Base-by-base conservation (phyloP, 2,113 vertebrate species). In the Lophotis ruficrista region DNA sequence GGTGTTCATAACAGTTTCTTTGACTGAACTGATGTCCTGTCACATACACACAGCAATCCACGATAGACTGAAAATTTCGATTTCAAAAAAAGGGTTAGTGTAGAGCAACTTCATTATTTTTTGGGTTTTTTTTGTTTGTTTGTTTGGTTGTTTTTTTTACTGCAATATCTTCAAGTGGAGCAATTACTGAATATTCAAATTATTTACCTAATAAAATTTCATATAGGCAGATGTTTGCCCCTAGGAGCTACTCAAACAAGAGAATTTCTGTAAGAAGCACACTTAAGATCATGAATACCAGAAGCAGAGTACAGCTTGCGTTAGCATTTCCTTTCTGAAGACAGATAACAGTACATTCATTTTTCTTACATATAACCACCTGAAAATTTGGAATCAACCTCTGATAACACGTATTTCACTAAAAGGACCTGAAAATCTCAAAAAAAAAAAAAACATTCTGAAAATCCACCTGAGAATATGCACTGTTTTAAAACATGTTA, bases 401-500 rank as follows among this genome's bases (percentile, higher is more conserved):
- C 83, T 96, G 73, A n/a, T 35, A 87, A 72, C 27, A 81, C 35
- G 33, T 73, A 93, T 95, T 96, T 90, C 64, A 83, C 30, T 12
- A 23, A 84, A 87, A 87, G 69, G 20, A 83, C 22, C 41, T 85
- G 30, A 69, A 94, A 93, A 68, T 37, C 20, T 90, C 72, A 45
- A 80, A 89, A 89, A 93, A 51, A 45, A 80, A 89, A 89, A 93
- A 51, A 85, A 88, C 81, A 77, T 78, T 83, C 54, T 62, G n/a
- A 89, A 97, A 94, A 93, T 87, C 84, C 89, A 95, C 88, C 78
- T 89, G 93, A 96, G 85, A 95, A 71, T 87, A 91, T 62, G 24
- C n/a, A 51, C 21, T 25, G 90, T 90, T 97, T 97, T 92, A 96
- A 97, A 97, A 96, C 92, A 93, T 95, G 97, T 94, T 98, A 98